phyloP scores from a whole-genome alignment of 2,797 vertebrate genomes.

The Amniataba percoides region DNA sequence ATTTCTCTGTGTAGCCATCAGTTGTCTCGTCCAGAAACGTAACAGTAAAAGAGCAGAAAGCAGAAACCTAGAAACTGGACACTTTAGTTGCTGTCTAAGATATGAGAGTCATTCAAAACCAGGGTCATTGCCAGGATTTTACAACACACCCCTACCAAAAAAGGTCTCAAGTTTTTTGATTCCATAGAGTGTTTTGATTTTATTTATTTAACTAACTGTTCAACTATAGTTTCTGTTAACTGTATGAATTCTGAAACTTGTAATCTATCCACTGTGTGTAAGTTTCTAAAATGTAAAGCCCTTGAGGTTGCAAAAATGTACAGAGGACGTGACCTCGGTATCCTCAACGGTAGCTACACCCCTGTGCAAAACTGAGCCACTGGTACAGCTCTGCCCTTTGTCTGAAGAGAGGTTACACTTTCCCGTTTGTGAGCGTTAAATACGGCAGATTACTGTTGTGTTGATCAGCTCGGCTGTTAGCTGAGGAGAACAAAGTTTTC shows the following conservation, averaged over 20 bases:
- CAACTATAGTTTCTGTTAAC: neutral
- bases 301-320: conserved; percentile 4
- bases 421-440: neutral
- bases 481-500: neutral
- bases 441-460: neutral
- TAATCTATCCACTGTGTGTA: neutral
- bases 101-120: conserved; percentile 42
- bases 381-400: neutral
- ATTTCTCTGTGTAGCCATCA: neutral
- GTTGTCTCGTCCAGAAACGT: conserved; percentile 19
- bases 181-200: neutral
- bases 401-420: neutral
- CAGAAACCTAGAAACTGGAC: conserved; percentile 45
- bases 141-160: neutral
- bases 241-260: neutral
- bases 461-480: neutral
- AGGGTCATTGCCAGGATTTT: conserved; percentile 19
- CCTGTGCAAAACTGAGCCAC: conserved; percentile 10
- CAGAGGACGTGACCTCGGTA: conserved; percentile 1
- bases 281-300: neutral
- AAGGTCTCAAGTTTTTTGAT: neutral
- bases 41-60: conserved; percentile 52
- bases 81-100: conserved; percentile 38
- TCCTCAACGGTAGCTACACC: neutral
- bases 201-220: conserved; percentile 4